Base-by-base conservation (phyloP, 2,113 vertebrate species). In the Ranitomeya imitator region DNA sequence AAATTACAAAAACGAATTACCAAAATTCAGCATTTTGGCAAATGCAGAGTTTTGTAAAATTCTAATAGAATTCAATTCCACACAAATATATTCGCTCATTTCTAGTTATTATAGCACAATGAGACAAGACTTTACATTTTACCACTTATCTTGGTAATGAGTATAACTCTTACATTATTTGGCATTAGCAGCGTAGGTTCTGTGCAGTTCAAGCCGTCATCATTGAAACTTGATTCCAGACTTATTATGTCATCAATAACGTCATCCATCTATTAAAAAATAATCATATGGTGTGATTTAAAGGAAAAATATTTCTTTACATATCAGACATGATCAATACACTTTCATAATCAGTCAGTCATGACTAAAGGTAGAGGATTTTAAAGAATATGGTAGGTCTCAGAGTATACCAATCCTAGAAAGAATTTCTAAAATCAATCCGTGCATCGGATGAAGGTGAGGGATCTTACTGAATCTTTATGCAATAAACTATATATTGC, bases 191-290 rank as follows among this genome's bases (percentile, higher is more conserved):
- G 91, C 92, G 95, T 93, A 79, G 95, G 90, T 92, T 98, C 96
- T 93, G 97, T 95, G 91, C 95, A 97, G 91, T 95, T 95, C 95
- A 96, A 94, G 90, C 94, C 95, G 92, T 97, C 95, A 90, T 98
- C 96, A 93, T 97, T 97, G 94, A 99, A 97, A 88, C 94, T 96
- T 82, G 96, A 96, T 93, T 98, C 97, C 93, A 97, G 95, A 93
- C 94, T 94, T 90, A 98, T 97, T 89, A 98, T 96, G 93, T 98
- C 96, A 94, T 98, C 97, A 93, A 97, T 97, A 92, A 97, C 95
- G 89, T 97, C 96, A 93, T 98, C 97, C 96, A 98, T 96, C 93
- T 97, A 96, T 93, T 51, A 92, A 93, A 93, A 93, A 78, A 86
- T 60, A 92, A 91, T 76, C 31, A 76, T 37, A 74, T 6, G 60